A percentile compares a stretch with the other conserved stretches of the same genome.
Evolutionary conservation across 2,888 invertebrate genomes (phyloP).

Genomic region (Chironomus riparius): DNA sequence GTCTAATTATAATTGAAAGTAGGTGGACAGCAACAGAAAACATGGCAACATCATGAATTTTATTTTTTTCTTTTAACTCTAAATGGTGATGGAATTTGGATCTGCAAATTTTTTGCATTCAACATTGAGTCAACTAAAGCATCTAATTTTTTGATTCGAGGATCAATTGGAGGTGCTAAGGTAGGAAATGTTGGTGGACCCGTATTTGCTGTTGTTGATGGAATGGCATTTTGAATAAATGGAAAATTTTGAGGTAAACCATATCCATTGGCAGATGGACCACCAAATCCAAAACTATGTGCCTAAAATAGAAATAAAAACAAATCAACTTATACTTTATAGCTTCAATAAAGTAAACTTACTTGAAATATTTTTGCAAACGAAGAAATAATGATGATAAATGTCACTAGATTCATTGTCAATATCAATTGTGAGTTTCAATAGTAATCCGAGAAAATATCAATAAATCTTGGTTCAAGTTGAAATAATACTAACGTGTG

Average conservation of each 20-base stretch:
- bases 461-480: background rate
- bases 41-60: background rate
- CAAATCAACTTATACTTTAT: background rate
- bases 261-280: background rate
- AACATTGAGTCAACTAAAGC: background rate
- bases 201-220: background rate
- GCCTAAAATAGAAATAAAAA: background rate
- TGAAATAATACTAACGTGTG: background rate
- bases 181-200: background rate
- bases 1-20: too few relatives aligned
- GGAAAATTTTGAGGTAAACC: conserved; percentile 5
- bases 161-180: background rate
- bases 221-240: background rate
- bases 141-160: background rate
- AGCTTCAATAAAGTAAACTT: background rate
- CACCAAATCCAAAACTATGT: background rate
- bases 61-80: background rate
- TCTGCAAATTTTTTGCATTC: background rate
- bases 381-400: background rate
- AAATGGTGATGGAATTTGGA: background rate
- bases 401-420: background rate
- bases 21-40: too few relatives aligned
- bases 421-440: too few relatives aligned
- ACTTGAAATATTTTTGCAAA: background rate
- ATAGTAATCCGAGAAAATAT: background rate